Evolutionary conservation across 2,888 invertebrate genomes (phyloP).

Genomic region (Mythimna pallens): DNA sequence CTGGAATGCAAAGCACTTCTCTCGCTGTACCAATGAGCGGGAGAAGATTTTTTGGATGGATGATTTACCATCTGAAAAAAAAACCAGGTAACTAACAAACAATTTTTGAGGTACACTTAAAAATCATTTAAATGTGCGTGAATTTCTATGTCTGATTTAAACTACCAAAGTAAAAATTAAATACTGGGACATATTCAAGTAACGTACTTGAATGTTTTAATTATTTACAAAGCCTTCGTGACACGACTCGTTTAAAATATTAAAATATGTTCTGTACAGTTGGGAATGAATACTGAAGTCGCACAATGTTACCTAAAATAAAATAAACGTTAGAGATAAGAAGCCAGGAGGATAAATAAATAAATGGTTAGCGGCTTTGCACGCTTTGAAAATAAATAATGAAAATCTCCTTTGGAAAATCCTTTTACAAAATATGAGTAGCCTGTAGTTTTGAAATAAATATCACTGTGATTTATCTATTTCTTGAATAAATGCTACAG

Average conservation of each 20-base stretch:
- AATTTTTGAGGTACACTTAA: background rate
- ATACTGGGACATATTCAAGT: conserved; percentile 16
- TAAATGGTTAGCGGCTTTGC: conserved; percentile 41
- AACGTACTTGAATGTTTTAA: conserved; percentile 39
- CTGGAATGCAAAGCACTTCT: too few species aligned
- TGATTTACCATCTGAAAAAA: too few species aligned
- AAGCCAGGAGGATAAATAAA: conserved; percentile 36
- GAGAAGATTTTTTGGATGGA: too few species aligned
- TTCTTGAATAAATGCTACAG: background rate
- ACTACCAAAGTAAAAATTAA: conserved; percentile 10
- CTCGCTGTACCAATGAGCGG: too few species aligned
- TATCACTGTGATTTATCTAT: background rate
- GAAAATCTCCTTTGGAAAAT: conserved; percentile 24
- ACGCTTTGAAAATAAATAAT: conserved; percentile 48
- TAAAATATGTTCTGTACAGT: conserved; percentile 44
- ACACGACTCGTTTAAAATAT: conserved; percentile 54
- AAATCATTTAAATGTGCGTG: background rate
- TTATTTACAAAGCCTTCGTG: conserved; percentile 44
- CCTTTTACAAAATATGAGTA: conserved; percentile 14
- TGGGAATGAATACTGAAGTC: conserved; percentile 37
- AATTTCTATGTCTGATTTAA: background rate
- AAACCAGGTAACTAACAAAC: too few species aligned
- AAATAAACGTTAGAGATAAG: conserved; percentile 47
- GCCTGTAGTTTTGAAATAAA: conserved; percentile 34
- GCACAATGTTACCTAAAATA: conserved; percentile 42